phyloP scores from a whole-genome alignment of 2,113 vertebrate genomes.

The Siniperca knerii region DNA sequence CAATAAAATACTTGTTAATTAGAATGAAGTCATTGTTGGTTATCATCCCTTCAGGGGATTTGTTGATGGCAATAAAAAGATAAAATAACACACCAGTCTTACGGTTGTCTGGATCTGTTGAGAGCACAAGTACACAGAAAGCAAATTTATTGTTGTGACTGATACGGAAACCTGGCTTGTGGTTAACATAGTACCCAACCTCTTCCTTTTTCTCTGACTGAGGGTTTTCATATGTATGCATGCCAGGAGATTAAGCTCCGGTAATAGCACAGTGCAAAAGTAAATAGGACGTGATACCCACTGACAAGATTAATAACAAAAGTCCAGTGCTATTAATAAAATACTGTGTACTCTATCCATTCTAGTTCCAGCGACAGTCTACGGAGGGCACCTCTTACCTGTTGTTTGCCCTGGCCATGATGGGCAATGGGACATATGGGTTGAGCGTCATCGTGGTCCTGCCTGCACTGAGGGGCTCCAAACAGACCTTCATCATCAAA shows the following conservation, averaged over 20 bases:
- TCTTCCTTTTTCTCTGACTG: neutral
- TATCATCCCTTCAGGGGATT: neutral
- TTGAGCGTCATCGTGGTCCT: conserved; percentile 81
- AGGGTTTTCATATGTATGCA: neutral
- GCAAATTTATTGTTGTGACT: conserved; percentile 7
- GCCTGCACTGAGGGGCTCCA: conserved; percentile 64
- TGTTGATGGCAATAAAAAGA: conserved; percentile 25
- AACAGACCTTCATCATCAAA: conserved; percentile 73
- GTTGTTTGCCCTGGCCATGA: conserved; percentile 78
- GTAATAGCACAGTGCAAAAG: neutral
- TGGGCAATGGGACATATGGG: conserved; percentile 78
- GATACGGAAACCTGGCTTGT: conserved; percentile 27
- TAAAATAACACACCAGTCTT: neutral
- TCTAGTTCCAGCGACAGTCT: conserved; percentile 79
- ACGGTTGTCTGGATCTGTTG: conserved; percentile 3
- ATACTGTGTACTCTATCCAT: neutral
- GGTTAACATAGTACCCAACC: neutral
- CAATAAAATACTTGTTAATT: neutral
- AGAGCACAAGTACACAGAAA: neutral
- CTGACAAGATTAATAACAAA: neutral
- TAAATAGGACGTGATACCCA: neutral
- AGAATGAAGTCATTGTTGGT: conserved; percentile 3
- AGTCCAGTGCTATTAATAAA: neutral
- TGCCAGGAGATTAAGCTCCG: neutral
- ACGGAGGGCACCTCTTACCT: conserved; percentile 81